Conservation (phyloP, 2,113 vertebrate species). For the Dendrocopos noguchii region DNA sequence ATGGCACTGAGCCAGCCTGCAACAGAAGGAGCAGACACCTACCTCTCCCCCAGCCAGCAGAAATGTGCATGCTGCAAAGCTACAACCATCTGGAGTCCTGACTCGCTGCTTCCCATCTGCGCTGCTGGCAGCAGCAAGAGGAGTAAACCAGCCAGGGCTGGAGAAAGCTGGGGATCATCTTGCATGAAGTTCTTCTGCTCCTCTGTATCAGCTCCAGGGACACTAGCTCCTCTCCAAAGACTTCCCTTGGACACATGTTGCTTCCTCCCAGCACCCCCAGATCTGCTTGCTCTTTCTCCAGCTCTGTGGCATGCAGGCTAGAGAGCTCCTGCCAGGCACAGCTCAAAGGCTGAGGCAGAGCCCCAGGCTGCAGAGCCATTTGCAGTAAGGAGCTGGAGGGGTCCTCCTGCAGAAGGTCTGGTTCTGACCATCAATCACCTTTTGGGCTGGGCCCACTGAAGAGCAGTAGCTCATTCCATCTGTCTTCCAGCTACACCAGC, state of each 20-base stretch:
- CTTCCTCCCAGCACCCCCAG: neutral
- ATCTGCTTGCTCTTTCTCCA: neutral
- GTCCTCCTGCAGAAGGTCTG: neutral
- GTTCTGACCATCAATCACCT: neutral
- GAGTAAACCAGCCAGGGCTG: neutral
- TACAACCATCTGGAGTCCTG: neutral
- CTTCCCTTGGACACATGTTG: neutral
- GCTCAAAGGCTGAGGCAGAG: neutral
- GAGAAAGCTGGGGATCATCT: neutral
- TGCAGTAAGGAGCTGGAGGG: neutral
- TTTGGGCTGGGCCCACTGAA: neutral
- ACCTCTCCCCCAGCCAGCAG: neutral
- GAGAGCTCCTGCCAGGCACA: neutral
- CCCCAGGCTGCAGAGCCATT: neutral
- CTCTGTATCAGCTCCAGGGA: neutral
- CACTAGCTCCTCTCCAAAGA: neutral
- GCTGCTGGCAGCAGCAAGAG: neutral
- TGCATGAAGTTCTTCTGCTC: neutral
- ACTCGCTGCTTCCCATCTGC: neutral
- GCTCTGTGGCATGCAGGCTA: accelerated
- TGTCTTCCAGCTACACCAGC: neutral
- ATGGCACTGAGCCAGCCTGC: neutral
- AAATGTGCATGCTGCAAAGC: neutral
- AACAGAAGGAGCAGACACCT: neutral
- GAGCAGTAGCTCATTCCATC: neutral